Conservation (phyloP, 2,113 vertebrate genomes). For the Phocoena phocoena region DNA sequence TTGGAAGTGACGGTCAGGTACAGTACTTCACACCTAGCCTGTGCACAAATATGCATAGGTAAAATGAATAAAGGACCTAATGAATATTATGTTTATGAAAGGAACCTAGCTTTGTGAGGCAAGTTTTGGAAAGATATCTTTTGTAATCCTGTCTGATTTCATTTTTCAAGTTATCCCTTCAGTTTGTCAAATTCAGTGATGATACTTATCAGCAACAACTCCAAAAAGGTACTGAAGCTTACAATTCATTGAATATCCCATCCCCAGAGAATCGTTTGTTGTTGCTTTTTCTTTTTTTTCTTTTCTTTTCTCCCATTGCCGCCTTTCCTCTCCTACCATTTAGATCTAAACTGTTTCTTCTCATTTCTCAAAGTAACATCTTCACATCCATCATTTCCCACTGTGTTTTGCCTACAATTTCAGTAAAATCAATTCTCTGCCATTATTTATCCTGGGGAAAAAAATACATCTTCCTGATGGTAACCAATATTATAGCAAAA, state of each 20-base stretch:
- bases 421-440: background rate
- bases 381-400: background rate
- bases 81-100: background rate
- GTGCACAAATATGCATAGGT: background rate
- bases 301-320: background rate
- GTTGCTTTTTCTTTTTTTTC: background rate
- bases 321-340: slow-evolving; percentile 45
- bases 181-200: background rate
- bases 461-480: background rate
- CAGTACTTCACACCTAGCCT: background rate
- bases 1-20: background rate
- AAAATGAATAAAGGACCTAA: background rate
- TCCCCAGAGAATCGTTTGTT: background rate
- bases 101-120: background rate
- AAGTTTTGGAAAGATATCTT: background rate
- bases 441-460: background rate
- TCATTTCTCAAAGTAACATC: slow-evolving; percentile 2
- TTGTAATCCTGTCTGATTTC: slow-evolving; percentile 20
- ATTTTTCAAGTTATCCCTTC: slow-evolving; percentile 20
- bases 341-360: slow-evolving; percentile 36
- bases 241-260: background rate
- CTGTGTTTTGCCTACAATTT: slow-evolving; percentile 15
- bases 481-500: background rate
- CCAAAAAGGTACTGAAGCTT: background rate
- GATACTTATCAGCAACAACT: background rate